Evolutionary conservation across 2,797 vertebrate species (phyloP).

Genomic region (Nannoperca australis): DNA sequence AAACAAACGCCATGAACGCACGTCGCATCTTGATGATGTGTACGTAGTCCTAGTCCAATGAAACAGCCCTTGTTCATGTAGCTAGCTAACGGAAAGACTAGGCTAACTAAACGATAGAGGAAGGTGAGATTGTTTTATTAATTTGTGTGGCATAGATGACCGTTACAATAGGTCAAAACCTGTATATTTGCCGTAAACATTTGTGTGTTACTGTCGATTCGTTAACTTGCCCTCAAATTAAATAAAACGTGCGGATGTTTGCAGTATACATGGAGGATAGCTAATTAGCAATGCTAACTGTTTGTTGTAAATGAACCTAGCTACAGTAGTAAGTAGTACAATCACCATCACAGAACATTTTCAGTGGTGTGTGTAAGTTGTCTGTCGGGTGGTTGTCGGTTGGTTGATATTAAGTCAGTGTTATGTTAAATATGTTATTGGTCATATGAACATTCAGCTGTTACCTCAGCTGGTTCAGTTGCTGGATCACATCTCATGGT

Average conservation of each 20-base stretch:
- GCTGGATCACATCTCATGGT: not conserved
- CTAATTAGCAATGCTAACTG: slow-evolving; percentile 45
- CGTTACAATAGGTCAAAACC: not conserved
- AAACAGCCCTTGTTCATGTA: slow-evolving; percentile 9
- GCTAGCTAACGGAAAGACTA: slow-evolving; percentile 51
- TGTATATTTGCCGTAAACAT: accelerated
- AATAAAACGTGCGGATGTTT: slow-evolving; percentile 33
- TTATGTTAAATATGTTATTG: not conserved
- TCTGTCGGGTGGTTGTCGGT: not conserved
- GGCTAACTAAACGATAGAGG: slow-evolving; percentile 45
- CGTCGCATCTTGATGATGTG: slow-evolving; percentile 69
- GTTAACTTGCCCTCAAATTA: not conserved
- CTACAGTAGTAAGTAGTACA: not conserved
- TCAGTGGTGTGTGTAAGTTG: not conserved
- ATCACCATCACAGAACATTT: not conserved
- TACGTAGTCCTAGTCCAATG: not conserved
- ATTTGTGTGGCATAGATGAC: not conserved
- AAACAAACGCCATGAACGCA: slow-evolving; percentile 25
- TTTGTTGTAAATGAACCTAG: not conserved
- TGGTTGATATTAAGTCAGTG: not conserved
- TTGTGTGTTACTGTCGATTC: not conserved
- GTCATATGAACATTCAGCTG: not conserved
- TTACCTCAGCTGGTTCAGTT: not conserved
- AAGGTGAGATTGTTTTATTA: slow-evolving; percentile 50
- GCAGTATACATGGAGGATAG: slow-evolving; percentile 39